A percentile compares a stretch with the other conserved stretches of the same genome.
phyloP scores from a whole-genome alignment of 2,888 invertebrate genomes.

The Liodrosophila aerea region DNA sequence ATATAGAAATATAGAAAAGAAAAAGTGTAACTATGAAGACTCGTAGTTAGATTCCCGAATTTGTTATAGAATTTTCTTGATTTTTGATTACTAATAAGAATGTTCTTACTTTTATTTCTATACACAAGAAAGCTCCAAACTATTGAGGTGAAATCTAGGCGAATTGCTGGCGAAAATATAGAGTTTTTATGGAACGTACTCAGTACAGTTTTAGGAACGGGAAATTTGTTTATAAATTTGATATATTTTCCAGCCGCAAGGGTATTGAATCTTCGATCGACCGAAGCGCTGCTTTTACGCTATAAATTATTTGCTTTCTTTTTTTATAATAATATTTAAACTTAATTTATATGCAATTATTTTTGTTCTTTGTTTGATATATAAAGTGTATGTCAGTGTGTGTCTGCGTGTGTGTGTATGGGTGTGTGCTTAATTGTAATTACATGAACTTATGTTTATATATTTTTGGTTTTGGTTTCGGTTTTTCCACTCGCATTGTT shows the following conservation, averaged over 20 bases:
- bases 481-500: slow-evolving; percentile 27
- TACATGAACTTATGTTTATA: slow-evolving; percentile 55
- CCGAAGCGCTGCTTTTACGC: slow-evolving; percentile 3
- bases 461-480: slow-evolving; percentile 48
- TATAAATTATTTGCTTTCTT: background rate
- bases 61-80: too few relatives aligned
- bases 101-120: too few relatives aligned
- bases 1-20: too few relatives aligned
- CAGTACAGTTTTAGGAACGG: too few relatives aligned
- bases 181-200: too few relatives aligned
- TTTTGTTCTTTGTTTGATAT: slow-evolving; percentile 29
- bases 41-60: too few relatives aligned
- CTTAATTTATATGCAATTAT: background rate
- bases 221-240: too few relatives aligned
- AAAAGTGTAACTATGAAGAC: too few relatives aligned
- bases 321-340: background rate
- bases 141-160: too few relatives aligned
- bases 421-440: slow-evolving; percentile 41
- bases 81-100: too few relatives aligned
- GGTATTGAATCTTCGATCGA: slow-evolving; percentile 2
- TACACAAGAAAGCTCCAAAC: too few relatives aligned
- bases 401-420: slow-evolving; percentile 5
- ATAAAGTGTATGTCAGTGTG: slow-evolving; percentile 20
- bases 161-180: too few relatives aligned
- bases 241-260: slow-evolving; percentile 9